Evolutionary conservation across 2,797 vertebrate species (phyloP).

Genomic region (Hoplostethus atlanticus): DNA sequence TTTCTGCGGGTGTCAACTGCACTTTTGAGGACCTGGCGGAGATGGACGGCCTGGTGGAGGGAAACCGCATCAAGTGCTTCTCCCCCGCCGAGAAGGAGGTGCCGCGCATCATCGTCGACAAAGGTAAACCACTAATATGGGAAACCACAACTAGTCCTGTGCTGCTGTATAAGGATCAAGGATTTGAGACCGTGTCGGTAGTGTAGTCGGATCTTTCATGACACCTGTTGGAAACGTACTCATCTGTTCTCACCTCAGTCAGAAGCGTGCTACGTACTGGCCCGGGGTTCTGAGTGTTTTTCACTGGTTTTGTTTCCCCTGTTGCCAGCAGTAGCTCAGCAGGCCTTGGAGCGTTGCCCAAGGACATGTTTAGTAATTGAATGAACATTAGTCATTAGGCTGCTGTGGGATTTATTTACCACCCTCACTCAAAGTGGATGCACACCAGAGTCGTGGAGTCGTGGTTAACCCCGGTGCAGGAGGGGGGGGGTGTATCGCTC

Average conservation of each 20-base stretch:
- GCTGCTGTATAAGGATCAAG: not conserved
- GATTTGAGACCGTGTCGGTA: too few species aligned
- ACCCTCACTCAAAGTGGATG: slow-evolving; percentile 36
- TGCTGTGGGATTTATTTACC: slow-evolving; percentile 62
- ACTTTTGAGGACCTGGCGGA: slow-evolving; percentile 96
- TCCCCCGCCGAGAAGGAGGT: slow-evolving; percentile 96
- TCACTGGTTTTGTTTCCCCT: slow-evolving; percentile 48
- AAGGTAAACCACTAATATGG: slow-evolving; percentile 82
- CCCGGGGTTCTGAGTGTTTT: slow-evolving; percentile 16
- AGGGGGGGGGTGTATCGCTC: slow-evolving; percentile 36
- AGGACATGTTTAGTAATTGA: slow-evolving; percentile 78
- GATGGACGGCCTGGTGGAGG: slow-evolving; percentile 96
- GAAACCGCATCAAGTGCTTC: slow-evolving; percentile 94
- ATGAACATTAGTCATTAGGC: slow-evolving; percentile 66
- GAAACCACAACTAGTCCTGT: not conserved
- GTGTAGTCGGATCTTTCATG: too few species aligned
- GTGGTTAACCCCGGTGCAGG: slow-evolving; percentile 48
- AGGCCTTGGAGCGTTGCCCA: slow-evolving; percentile 68
- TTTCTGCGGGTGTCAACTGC: slow-evolving; percentile 97
- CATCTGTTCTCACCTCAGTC: slow-evolving; percentile 19
- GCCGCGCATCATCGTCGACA: slow-evolving; percentile 93
- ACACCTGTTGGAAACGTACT: slow-evolving; percentile 15
- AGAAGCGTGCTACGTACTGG: slow-evolving; percentile 10
- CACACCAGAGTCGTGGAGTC: slow-evolving; percentile 47
- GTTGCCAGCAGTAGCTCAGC: slow-evolving; percentile 60